A percentile compares a stretch with the other conserved stretches of the same genome.
Evolutionary conservation across 2,888 invertebrate genomes (phyloP).

Genomic region (Athetis lepigone): DNA sequence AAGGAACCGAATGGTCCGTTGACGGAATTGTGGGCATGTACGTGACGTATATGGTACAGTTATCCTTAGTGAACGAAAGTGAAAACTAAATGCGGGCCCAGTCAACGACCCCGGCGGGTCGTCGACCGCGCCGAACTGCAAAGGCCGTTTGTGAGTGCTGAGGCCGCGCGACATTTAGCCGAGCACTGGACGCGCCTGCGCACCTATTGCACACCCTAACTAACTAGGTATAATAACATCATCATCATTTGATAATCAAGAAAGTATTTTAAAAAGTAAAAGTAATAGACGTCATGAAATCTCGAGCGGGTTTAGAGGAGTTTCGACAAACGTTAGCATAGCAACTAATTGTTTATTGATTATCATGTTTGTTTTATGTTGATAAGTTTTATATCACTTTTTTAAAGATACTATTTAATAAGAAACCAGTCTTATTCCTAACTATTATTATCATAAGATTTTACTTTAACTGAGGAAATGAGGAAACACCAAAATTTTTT

Average conservation of each 20-base stretch:
- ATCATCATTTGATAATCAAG: conserved; percentile 57
- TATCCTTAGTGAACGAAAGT: conserved; percentile 91
- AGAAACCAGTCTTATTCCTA: too few species aligned
- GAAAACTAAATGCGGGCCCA: conserved; percentile 89
- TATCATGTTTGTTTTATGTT: conserved; percentile 9
- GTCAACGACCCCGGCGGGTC: conserved; percentile 87
- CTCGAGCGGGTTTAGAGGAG: conserved; percentile 42
- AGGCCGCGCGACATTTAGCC: conserved; percentile 88
- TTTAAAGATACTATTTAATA: neutral
- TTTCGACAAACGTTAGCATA: conserved; percentile 20
- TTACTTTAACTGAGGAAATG: neutral
- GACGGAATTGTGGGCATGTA: conserved; percentile 77
- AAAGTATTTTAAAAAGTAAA: conserved; percentile 66
- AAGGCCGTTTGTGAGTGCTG: conserved; percentile 90
- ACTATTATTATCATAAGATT: neutral
- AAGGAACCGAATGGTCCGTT: conserved; percentile 73
- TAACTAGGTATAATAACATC: conserved; percentile 46
- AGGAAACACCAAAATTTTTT: too few species aligned
- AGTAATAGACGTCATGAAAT: conserved; percentile 56
- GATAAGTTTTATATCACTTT: neutral
- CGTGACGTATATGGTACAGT: conserved; percentile 88
- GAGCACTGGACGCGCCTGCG: conserved; percentile 77
- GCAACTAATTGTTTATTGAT: conserved; percentile 3
- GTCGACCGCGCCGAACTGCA: conserved; percentile 89
- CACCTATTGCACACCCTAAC: conserved; percentile 75